phyloP scores from a whole-genome alignment of 2,888 invertebrate species.

The Danaus chrysippus region DNA sequence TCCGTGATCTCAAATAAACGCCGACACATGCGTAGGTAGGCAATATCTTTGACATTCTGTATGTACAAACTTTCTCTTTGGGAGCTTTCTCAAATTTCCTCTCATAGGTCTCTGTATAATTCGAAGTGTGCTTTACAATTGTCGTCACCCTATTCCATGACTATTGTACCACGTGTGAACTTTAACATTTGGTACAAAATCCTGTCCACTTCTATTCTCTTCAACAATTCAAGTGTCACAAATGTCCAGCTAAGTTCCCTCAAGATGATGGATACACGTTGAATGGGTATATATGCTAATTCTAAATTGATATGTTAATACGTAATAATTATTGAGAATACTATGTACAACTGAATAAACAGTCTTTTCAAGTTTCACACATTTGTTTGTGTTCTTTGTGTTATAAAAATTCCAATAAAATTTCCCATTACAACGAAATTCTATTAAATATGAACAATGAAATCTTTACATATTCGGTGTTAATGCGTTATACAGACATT shows the following conservation, averaged over 20 bases:
- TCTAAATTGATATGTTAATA: slow-evolving; percentile 70
- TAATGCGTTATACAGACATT: slow-evolving; percentile 26
- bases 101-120: too few species aligned
- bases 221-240: slow-evolving; percentile 71
- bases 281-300: slow-evolving; percentile 72
- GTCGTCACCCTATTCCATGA: slow-evolving; percentile 24
- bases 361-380: slow-evolving; percentile 56
- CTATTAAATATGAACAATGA: slow-evolving; percentile 23
- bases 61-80: slow-evolving; percentile 16
- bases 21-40: slow-evolving; percentile 30
- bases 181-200: slow-evolving; percentile 45
- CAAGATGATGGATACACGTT: slow-evolving; percentile 64
- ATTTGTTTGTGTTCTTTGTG: slow-evolving; percentile 35
- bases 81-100: too few species aligned
- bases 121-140: too few species aligned
- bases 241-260: slow-evolving; percentile 54
- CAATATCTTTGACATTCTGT: slow-evolving; percentile 11
- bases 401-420: slow-evolving; percentile 8
- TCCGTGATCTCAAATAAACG: slow-evolving; percentile 35
- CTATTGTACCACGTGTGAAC: slow-evolving; percentile 66
- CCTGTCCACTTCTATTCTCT: slow-evolving; percentile 56
- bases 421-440: slow-evolving; percentile 12
- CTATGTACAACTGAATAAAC: slow-evolving; percentile 60
- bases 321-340: slow-evolving; percentile 58
- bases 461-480: slow-evolving; percentile 14